phyloP scores from a whole-genome alignment of 2,113 vertebrate species.

The Dipodomys ordii region DNA sequence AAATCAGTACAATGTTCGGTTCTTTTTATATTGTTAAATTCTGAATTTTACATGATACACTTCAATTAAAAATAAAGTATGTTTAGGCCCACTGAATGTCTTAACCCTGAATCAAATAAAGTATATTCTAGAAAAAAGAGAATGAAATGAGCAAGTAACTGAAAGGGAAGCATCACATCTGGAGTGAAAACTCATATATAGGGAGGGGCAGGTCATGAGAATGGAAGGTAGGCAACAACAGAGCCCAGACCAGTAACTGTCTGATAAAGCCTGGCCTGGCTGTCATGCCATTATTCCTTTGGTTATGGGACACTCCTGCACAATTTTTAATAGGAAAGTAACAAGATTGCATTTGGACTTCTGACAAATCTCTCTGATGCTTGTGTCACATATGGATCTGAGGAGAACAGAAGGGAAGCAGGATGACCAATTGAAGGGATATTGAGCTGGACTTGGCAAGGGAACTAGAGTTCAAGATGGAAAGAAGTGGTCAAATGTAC shows the following conservation, averaged over 20 bases:
- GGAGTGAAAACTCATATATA: background rate
- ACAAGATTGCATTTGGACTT: background rate
- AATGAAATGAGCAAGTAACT: background rate
- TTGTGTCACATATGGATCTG: background rate
- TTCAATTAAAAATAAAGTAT: background rate
- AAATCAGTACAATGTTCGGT: background rate
- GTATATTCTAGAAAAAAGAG: background rate
- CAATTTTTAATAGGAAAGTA: background rate
- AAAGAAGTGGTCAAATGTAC: background rate
- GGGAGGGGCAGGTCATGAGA: background rate
- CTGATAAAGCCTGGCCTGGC: background rate
- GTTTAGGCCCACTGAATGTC: background rate
- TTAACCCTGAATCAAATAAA: background rate
- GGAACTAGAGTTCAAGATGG: too few relatives aligned
- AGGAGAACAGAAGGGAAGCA: background rate
- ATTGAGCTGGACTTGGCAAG: background rate
- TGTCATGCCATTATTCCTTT: rapidly evolving
- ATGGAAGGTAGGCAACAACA: background rate
- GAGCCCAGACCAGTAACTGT: rapidly evolving
- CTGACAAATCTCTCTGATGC: background rate
- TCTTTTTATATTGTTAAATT: background rate
- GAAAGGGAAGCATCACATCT: background rate
- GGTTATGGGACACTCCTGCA: background rate
- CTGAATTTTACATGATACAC: background rate
- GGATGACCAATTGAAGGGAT: background rate